A percentile compares a stretch with the other conserved stretches of the same genome.
These are phyloP conservation scores for Metridium senile DNA, from an alignment of 92 coral and sea anemone genomes.

Conservation along the genomic window DNA sequence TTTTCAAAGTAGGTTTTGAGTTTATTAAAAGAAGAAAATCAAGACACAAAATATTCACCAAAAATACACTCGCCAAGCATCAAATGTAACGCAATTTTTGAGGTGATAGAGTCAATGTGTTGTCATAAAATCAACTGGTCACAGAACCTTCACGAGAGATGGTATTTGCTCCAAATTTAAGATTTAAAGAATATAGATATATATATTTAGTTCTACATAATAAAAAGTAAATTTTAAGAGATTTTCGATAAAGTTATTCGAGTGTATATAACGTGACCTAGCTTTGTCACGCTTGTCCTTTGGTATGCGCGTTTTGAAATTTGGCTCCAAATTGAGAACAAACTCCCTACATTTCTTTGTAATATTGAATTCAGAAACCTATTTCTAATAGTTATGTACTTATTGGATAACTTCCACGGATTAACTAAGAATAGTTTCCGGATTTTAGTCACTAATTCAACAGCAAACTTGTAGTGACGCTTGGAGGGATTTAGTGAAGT, in stretches of 20 bases:
- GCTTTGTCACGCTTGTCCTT: conserved; percentile 1
- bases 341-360: not conserved
- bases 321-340: not conserved
- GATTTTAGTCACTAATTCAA: not conserved
- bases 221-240: not conserved
- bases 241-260: not conserved
- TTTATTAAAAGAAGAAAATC: too few species aligned
- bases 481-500: not conserved
- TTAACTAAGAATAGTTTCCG: not conserved
- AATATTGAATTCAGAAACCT: not conserved
- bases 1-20: too few species aligned
- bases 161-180: not conserved
- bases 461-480: not conserved
- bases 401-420: not conserved
- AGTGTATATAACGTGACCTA: not conserved
- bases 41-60: too few species aligned
- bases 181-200: not conserved
- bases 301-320: not conserved
- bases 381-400: not conserved
- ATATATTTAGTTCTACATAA: not conserved
- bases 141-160: not conserved
- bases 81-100: not conserved
- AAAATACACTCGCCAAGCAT: too few species aligned
- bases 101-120: not conserved
- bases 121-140: not conserved